These are phyloP conservation scores for Gymnodraco acuticeps DNA, from an alignment of 2,797 vertebrate species.

Conservation along the genomic window DNA sequence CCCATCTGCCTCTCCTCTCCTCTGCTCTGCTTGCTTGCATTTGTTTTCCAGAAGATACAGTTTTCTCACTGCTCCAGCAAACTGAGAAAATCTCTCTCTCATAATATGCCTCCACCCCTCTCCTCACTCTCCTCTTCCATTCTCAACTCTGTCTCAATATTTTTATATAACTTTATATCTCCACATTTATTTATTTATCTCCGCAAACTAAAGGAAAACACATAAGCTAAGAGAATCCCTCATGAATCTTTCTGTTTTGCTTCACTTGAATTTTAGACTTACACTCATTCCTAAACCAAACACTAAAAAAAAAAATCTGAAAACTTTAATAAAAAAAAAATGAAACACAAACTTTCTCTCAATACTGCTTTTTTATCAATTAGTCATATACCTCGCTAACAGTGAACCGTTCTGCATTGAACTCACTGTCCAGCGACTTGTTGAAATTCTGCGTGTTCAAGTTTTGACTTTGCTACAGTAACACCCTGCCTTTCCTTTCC, in stretches of 20 bases:
- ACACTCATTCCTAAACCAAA: neutral
- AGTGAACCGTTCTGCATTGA: neutral
- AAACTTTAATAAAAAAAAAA: too few species aligned
- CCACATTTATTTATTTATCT: slow-evolving; percentile 1
- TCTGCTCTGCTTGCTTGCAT: slow-evolving; percentile 44
- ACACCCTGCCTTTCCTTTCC: slow-evolving; percentile 12
- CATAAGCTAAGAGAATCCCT: slow-evolving; percentile 37
- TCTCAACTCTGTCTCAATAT: slow-evolving; percentile 11
- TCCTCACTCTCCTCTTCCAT: slow-evolving; percentile 22
- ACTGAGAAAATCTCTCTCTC: slow-evolving; percentile 49
- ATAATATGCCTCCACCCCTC: slow-evolving; percentile 15
- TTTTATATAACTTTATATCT: neutral
- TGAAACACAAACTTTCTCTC: slow-evolving; percentile 32
- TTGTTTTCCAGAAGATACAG: slow-evolving; percentile 52
- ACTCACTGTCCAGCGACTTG: slow-evolving; percentile 25
- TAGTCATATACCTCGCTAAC: slow-evolving; percentile 8
- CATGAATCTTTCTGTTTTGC: slow-evolving; percentile 44
- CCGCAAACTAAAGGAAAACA: slow-evolving; percentile 22
- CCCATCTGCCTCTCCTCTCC: slow-evolving; percentile 26
- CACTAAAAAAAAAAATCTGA: too few species aligned
- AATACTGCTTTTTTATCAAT: slow-evolving; percentile 34
- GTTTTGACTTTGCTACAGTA: slow-evolving; percentile 20
- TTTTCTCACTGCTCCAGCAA: slow-evolving; percentile 55
- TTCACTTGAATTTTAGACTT: slow-evolving; percentile 29
- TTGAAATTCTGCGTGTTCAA: slow-evolving; percentile 42